Percentiles rank a stretch among this genome's conserved stretches.
These are phyloP conservation scores for Acanthis flammea DNA, from an alignment of 2,797 vertebrate species.

Conservation along the genomic window DNA sequence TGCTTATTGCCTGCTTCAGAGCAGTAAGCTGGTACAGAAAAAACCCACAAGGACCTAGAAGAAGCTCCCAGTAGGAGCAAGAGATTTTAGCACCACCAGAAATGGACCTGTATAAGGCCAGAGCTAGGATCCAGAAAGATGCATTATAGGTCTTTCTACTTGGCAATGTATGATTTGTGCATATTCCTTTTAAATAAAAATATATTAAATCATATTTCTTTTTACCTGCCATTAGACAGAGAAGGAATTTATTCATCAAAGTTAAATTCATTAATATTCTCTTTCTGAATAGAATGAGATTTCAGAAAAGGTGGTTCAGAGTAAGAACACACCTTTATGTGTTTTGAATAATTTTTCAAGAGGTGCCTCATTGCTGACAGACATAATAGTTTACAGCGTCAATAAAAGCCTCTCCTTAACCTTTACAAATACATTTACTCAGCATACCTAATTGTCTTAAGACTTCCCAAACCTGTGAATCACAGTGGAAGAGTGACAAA, in stretches of 20 bases:
- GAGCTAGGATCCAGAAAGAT: not conserved
- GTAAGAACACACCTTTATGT: not conserved
- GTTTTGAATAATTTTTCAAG: not conserved
- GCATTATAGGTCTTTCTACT: not conserved
- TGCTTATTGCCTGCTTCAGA: not conserved
- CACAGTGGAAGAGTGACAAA: not conserved
- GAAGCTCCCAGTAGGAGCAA: not conserved
- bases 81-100: not conserved
- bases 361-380: not conserved
- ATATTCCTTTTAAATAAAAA: not conserved
- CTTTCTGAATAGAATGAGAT: not conserved
- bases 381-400: rapidly evolving
- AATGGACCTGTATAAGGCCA: not conserved
- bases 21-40: not conserved
- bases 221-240: not conserved
- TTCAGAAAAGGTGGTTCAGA: not conserved
- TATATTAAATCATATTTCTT: not conserved
- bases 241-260: not conserved
- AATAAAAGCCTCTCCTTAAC: not conserved
- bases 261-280: not conserved
- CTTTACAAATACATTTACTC: not conserved
- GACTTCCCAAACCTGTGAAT: not conserved
- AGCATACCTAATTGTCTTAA: not conserved
- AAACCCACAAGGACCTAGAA: not conserved
- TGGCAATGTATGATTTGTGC: not conserved